These are phyloP conservation scores for Oasisia sp. DNA, from an alignment of 2,888 invertebrate genomes.

Conservation along the genomic window DNA sequence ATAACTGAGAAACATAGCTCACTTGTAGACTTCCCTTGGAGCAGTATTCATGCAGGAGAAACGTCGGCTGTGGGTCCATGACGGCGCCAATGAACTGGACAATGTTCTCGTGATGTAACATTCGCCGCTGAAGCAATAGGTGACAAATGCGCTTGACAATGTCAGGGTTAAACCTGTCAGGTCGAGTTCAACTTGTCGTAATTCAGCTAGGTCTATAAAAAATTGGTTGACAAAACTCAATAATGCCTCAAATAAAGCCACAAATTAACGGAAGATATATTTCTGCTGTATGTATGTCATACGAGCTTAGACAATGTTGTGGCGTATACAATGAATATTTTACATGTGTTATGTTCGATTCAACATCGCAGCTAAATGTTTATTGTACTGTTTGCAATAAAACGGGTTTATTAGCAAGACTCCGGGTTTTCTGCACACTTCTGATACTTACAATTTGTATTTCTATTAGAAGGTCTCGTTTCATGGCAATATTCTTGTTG, in stretches of 20 bases:
- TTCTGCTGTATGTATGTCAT: neutral
- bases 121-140: constrained; percentile 30
- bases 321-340: neutral
- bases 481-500: neutral
- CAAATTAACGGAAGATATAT: neutral
- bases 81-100: constrained; percentile 86
- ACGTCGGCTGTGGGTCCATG: constrained; percentile 79
- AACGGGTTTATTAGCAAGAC: too few species aligned
- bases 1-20: neutral
- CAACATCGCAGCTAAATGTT: neutral
- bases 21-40: constrained; percentile 80
- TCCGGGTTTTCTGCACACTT: too few species aligned
- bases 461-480: neutral
- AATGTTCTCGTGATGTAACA: constrained; percentile 86
- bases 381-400: neutral
- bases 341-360: neutral
- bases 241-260: neutral
- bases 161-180: neutral
- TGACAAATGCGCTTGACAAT: neutral
- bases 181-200: neutral
- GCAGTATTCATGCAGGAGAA: constrained; percentile 88
- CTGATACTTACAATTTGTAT: neutral
- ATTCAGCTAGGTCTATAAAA: neutral
- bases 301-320: neutral
- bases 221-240: neutral